Conservation (phyloP, 2,797 vertebrate genomes). For the Bradypus variegatus region DNA sequence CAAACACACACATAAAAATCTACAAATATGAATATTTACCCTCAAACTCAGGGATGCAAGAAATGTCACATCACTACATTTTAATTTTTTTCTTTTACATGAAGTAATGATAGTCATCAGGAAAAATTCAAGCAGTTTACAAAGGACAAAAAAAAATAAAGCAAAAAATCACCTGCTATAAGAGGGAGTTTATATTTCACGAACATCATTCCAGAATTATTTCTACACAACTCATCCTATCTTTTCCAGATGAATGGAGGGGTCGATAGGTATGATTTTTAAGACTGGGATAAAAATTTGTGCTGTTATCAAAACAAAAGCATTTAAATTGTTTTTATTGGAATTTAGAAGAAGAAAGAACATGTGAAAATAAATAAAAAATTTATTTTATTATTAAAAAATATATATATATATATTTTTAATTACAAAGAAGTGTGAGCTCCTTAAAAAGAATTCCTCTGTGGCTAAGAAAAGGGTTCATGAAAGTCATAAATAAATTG, state of each 20-base stretch:
- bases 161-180: not conserved
- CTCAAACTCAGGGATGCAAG: not conserved
- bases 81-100: not conserved
- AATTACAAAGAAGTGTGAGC: not conserved
- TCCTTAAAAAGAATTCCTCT: not conserved
- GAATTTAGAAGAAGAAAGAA: not conserved
- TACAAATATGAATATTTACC: not conserved
- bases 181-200: not conserved
- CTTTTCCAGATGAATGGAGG: not conserved
- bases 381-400: too few relatives aligned
- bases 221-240: not conserved
- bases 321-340: not conserved
- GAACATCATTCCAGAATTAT: not conserved
- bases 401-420: not conserved
- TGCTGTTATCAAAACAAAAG: not conserved
- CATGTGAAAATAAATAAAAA: not conserved
- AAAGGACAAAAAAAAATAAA: not conserved
- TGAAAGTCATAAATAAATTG: not conserved
- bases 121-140: not conserved
- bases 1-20: not conserved
- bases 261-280: not conserved
- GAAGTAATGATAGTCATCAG: not conserved
- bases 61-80: not conserved
- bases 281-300: not conserved
- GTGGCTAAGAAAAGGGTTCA: not conserved